Base-by-base conservation (phyloP, 1,140 invertebrate genomes). In the Papilio polyxenes region DNA sequence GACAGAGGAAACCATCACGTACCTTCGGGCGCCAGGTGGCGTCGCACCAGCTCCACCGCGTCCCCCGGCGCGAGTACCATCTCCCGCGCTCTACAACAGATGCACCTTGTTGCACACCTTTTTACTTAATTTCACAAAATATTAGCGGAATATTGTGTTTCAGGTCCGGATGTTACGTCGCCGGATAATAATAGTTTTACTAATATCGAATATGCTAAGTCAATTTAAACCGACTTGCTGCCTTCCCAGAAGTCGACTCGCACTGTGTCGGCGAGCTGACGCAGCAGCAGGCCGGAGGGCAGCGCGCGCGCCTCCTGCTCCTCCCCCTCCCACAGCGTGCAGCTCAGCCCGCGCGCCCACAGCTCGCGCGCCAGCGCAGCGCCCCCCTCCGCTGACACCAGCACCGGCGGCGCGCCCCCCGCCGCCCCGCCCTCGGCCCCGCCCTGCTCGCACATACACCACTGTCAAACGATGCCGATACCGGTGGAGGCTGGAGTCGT, bases 331-430 rank as follows among this genome's bases (percentile, higher is more conserved):
- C 87, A 89, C 83, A 85, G 5, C 83, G 56, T 0, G 82, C 82
- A 69, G 17, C 65, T 17, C 40, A 82, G 78, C 82, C 87, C 75
- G 59, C 76, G 75, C 84, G 87, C 82, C 91, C 90, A 92, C 75
- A 91, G 84, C 20, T 88, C 85, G 3, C 86, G 83, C 5, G 88
- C 90, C 0, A 91, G 82, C 1, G 74, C 53, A 1, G 89, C 90
- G 40, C 1, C 87, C 84, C 20, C 84, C 76, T 0, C 78, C 56
- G 2, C 84, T 84, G 65, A 82, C 51, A 59, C 40, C 4, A 86
- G 87, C 87, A 10, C 85, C 82, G 9, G 85, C 83, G 13, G 49
- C 86, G 59, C 85, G 87, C 40, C 40, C 40, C 7, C 40, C 40
- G 10, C 83, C n/a, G n/a, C n/a, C n/a, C n/a, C n/a, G n/a, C n/a